Percentiles rank a stretch among this genome's conserved stretches.
phyloP scores from a whole-genome alignment of 2,797 vertebrate genomes.

The Microctenopoma stevenorrisi region DNA sequence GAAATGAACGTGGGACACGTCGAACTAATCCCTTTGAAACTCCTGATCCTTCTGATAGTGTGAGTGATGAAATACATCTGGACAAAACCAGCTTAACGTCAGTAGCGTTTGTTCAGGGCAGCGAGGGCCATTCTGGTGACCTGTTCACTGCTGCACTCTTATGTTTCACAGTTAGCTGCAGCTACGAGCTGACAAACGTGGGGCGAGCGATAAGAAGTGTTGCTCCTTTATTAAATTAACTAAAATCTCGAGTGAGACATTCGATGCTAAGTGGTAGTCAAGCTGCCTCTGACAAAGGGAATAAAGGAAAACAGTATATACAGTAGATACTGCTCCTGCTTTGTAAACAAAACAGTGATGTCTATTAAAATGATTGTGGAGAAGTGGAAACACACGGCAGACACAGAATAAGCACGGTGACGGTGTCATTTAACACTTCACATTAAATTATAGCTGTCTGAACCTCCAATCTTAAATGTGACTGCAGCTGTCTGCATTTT shows the following conservation, averaged over 20 bases:
- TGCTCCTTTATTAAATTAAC: no score
- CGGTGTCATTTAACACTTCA: background rate
- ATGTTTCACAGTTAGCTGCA: background rate
- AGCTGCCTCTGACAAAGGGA: background rate
- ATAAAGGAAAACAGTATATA: background rate
- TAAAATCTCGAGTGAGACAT: no score
- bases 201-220: no score
- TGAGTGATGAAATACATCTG: slow-evolving; percentile 3
- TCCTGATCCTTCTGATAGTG: slow-evolving; percentile 1
- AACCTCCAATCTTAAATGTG: background rate
- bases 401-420: background rate
- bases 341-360: background rate
- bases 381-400: background rate
- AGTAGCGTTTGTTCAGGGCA: slow-evolving; percentile 1
- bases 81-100: slow-evolving; percentile 6
- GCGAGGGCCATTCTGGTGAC: background rate
- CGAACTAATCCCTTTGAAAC: slow-evolving; percentile 15
- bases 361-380: background rate
- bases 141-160: background rate
- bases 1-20: slow-evolving; percentile 5
- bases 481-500: no score
- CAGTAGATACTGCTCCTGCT: background rate
- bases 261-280: no score
- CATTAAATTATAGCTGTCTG: background rate
- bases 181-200: background rate